Evolutionary conservation across 2,797 vertebrate genomes (phyloP), one percentile per base, ranked within the genome.

Genomic region (Bucorvus abyssinicus): DNA sequence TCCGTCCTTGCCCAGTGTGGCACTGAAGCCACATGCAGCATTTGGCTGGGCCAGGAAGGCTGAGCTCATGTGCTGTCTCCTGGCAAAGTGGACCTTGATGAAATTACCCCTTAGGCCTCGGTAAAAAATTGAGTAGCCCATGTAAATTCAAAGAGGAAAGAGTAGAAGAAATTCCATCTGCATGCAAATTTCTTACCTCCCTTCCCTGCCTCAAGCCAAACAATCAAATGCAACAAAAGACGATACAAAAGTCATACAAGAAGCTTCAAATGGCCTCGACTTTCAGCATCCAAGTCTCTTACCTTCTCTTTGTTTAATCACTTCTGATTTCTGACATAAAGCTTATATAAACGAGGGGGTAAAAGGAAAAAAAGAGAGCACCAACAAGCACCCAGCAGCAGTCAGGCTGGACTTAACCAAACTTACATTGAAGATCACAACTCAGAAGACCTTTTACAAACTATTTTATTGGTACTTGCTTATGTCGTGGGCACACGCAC

Each of bases 141-240:
- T 80, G 94, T 64, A 96, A 94, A 97, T 94, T 88, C 77, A 92
- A 93, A 87, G 83, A 94, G 79, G 74, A 90, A 93, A 94, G 49
- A 1, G 5, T 4, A 84, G 67, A 91, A 91, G 91, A 89, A 96
- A 96, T 95, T 96, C 96, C 81, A 92, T 27, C 86, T 68, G 56
- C 81, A 92, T 89, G 88, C 60, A 92, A 82, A 95, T 95, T 87
- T 89, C 60, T 74, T 77, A 57, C 74, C 30, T 91, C 50, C 44
- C 38, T 75, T 84, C 65, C 42, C 40, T 63, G 82, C 49, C 86
- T 89, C 78, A 68, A 93, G 74, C 57, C n/a, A 84, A 87, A 64
- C 40, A 69, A 77, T 24, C 67, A 79, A 89, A 75, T 16, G 50
- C 60, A 75, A 68, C 3, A 19, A 74, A 93, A 86, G 59, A 36